phyloP scores from a whole-genome alignment of 2,113 vertebrate species.

The Siniperca chuatsi region DNA sequence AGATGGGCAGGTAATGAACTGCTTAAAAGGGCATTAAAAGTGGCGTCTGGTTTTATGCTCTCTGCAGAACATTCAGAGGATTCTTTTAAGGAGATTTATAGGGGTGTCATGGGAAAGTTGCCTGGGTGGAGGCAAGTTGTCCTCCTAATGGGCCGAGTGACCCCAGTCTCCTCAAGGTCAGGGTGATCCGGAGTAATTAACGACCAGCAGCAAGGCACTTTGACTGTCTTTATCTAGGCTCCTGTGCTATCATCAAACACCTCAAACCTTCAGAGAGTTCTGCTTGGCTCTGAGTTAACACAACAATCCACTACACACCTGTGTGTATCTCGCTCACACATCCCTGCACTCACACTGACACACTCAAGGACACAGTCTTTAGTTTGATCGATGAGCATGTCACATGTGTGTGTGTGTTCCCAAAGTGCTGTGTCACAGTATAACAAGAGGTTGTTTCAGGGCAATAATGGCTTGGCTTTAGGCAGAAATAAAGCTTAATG shows the following conservation, averaged over 20 bases:
- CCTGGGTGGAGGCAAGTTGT: slow-evolving; percentile 45
- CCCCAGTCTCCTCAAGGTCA: slow-evolving; percentile 62
- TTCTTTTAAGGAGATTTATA: slow-evolving; percentile 67
- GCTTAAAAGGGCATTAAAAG: slow-evolving; percentile 25
- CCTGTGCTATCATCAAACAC: slow-evolving; percentile 56
- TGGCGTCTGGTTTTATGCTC: slow-evolving; percentile 32
- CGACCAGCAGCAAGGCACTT: slow-evolving; percentile 10
- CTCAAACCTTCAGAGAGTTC: slow-evolving; percentile 41
- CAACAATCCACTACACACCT: slow-evolving; percentile 37
- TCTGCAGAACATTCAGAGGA: slow-evolving; percentile 34
- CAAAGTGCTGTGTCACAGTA: slow-evolving; percentile 62
- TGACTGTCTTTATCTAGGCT: slow-evolving; percentile 58
- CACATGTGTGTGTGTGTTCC: slow-evolving; percentile 48
- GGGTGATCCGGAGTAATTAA: slow-evolving; percentile 63
- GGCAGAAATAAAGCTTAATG: slow-evolving; percentile 46
- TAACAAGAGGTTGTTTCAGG: slow-evolving; percentile 53
- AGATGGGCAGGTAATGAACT: slow-evolving; percentile 11
- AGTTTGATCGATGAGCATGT: slow-evolving; percentile 62
- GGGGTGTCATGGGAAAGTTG: slow-evolving; percentile 67
- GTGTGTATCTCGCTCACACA: slow-evolving; percentile 5
- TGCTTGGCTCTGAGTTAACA: slow-evolving; percentile 26
- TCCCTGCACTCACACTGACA: slow-evolving; percentile 9
- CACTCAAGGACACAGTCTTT: slow-evolving; percentile 50
- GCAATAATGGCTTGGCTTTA: slow-evolving; percentile 12
- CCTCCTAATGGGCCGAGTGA: slow-evolving; percentile 64